phyloP scores from a whole-genome alignment of 2,888 invertebrate genomes.

The Chalcosyrphus nemorum region DNA sequence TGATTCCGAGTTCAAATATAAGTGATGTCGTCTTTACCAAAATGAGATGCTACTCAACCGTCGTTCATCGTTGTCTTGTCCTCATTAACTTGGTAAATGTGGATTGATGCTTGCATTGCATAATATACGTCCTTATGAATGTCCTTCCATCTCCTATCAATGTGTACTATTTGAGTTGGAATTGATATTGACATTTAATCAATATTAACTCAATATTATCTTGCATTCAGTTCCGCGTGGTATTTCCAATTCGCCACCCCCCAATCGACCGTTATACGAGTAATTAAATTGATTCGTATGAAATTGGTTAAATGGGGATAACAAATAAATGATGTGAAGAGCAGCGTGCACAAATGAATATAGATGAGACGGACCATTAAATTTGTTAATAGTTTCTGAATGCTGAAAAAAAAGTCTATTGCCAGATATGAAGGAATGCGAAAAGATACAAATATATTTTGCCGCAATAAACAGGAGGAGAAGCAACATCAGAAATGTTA shows the following conservation, averaged over 20 bases:
- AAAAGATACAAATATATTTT: background rate
- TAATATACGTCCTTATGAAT: conserved; percentile 42
- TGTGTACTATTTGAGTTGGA: conserved; percentile 48
- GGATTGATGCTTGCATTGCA: conserved; percentile 51
- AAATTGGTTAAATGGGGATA: background rate
- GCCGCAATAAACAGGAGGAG: background rate
- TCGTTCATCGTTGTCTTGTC: conserved; percentile 19
- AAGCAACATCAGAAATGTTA: background rate
- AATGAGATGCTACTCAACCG: conserved; percentile 2
- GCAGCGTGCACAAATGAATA: conserved; percentile 13
- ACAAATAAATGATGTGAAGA: background rate
- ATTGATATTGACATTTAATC: conserved; percentile 71
- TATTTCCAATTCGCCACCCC: background rate
- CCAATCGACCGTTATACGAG: conserved; percentile 41
- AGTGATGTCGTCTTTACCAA: conserved; percentile 25
- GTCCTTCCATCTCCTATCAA: background rate
- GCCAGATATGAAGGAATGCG: background rate
- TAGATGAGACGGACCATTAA: conserved; percentile 34
- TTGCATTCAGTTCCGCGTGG: conserved; percentile 11
- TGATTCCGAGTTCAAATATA: no score
- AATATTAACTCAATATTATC: conserved; percentile 50
- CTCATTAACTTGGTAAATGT: conserved; percentile 59
- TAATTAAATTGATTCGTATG: conserved; percentile 55
- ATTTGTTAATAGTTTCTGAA: background rate
- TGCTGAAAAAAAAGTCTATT: background rate